Base-by-base conservation (phyloP, 2,888 invertebrate genomes). In the Prosopocoilus inquinatus region DNA sequence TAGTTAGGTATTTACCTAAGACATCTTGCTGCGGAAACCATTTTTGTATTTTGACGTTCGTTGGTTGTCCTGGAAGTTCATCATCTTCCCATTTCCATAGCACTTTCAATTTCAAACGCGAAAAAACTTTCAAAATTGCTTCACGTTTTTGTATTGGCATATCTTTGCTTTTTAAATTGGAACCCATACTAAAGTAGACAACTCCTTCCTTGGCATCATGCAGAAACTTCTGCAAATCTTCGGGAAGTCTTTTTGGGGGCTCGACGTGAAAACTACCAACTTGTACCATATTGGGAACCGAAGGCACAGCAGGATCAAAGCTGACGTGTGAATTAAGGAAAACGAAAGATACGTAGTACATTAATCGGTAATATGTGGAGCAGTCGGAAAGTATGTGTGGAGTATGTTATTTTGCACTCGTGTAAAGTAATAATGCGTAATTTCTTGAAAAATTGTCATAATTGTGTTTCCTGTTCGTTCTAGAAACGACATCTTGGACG, bases 131-230 rank as follows among this genome's bases (percentile, higher is more conserved):
- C 9, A 83, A 71, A 20, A 89, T 79, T 1, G 77, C 80, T 11
- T 78, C 70, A 16, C 79, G 74, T 58, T 80, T 82, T 2, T 81
- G 79, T 0, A 69, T 62, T 0, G 82, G 79, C 48, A 88, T 67
- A 60, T 84, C 79, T n/a, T 79, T 74, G 58, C 82, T 82, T 52
- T 79, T 77, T 0, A 84, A 75, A 59, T 82, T 81, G 0, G 85
- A 82, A 2, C 86, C 86, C 67, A 86, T 80, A 61, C 81, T 84
- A 59, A 84, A 80, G 58, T 82, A 82, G 1, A 85, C 75, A 0
- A 80, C 82, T 1, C 84, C 85, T 41, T 83, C 61, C 47, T 73
- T 75, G 1, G 84, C 77, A 8, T 75, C 70, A 59, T 84, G 82
- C 53, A 84, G 65, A 53, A 79, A 73, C 13, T 74, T 71, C 70